Base-by-base conservation (phyloP, 2,797 vertebrate species). In the Dicrostonyx torquatus region DNA sequence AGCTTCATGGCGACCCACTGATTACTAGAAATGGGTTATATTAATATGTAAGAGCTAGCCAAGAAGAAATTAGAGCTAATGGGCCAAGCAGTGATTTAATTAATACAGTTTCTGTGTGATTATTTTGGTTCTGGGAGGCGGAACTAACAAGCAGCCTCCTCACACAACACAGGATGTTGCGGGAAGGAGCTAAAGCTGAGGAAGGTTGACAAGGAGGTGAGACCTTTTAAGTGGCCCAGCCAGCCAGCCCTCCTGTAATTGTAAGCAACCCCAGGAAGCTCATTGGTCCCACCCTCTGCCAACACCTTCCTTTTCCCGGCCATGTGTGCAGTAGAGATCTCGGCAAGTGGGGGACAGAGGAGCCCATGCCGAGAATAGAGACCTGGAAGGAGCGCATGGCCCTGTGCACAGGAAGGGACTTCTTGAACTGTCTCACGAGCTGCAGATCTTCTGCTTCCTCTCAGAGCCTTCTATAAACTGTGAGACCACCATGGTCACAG, bases 341-440 rank as follows among this genome's bases (percentile, higher is more conserved):
- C 60, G 3, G 40, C 34, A 6, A 48, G 7, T 17, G 24, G 13
- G 6, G 24, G 14, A 17, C n/a, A 15, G 24, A 37, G 64, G 64
- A 34, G 4, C 62, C 14, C 4, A 12, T 53, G 22, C 22, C 2
- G 34, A 70, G 31, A 68, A n/a, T 34, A 50, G 45, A 53, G 45
- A 31, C 10, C 0, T 20, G 1, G 5, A n/a, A 70, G 20, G 64
- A 53, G 22, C 22, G 5, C 0, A 6, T n/a, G 64, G 34, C 45
- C 43, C 22, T 1, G 43, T 26, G 34, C n/a, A 9, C 48, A 55
- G 66, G 84, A 86, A 53, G 15, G 84, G n/a, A 26, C 66, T 31
- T 53, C 50, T 14, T 7, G 5, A 70, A 18, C 34, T 40, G 34
- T 37, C 64, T 68, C 45, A 17, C 22, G 18, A 37, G 34, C 34